Percentiles rank a stretch among this genome's conserved stretches.
Evolutionary conservation across 2,797 vertebrate genomes (phyloP).

Genomic region (Gymnoscopelus braueri): DNA sequence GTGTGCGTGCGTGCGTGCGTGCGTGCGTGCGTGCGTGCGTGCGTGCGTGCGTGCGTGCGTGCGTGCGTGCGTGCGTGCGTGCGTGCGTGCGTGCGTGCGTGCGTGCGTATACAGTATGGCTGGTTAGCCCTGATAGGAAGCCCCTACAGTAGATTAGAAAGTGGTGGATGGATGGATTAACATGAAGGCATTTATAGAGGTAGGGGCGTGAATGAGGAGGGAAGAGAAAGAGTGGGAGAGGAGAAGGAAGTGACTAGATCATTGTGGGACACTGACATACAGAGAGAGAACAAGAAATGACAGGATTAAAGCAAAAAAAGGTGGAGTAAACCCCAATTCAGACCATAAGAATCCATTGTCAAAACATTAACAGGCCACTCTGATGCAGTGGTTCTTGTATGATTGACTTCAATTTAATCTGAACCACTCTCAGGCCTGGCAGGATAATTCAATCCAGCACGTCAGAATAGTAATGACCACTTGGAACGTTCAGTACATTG

Average conservation of each 20-base stretch:
- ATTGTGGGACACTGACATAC: neutral
- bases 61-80: neutral
- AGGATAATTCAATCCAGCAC: neutral
- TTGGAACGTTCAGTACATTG: constrained; percentile 16
- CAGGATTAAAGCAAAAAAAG: constrained; percentile 20
- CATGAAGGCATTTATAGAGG: constrained; percentile 39
- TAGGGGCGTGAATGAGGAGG: constrained; percentile 21
- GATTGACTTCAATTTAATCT: constrained; percentile 27
- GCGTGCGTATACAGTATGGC: neutral
- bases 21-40: neutral
- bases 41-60: neutral
- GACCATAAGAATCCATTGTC: constrained; percentile 15
- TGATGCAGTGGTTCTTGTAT: constrained; percentile 1
- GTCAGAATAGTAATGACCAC: constrained; percentile 15
- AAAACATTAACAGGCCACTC: constrained; percentile 10
- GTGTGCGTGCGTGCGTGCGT: neutral
- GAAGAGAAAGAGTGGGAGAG: constrained; percentile 7
- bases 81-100: neutral
- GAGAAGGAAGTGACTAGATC: constrained; percentile 1
- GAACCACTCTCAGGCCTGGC: constrained; percentile 20
- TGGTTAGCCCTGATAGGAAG: constrained; percentile 11
- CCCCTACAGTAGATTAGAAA: constrained; percentile 25
- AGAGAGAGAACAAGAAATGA: constrained; percentile 11
- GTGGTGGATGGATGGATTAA: constrained; percentile 34
- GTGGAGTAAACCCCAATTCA: constrained; percentile 9